A percentile compares a stretch with the other conserved stretches of the same genome.
Evolutionary conservation across 1,140 invertebrate genomes (phyloP).

Genomic region (Drosophila grimshawi): DNA sequence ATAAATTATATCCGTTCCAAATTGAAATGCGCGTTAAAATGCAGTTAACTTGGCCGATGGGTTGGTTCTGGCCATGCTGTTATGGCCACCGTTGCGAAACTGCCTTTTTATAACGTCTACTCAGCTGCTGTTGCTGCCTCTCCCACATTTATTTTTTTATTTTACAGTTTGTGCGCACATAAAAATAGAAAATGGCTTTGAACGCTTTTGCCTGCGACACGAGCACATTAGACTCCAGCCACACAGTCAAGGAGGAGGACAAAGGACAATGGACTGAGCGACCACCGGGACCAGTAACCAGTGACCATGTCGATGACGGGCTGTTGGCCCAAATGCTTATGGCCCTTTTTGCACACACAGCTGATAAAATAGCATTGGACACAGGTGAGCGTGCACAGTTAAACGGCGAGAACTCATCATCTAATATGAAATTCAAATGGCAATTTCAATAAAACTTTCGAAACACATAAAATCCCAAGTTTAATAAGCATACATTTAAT

Average conservation of each 20-base stretch:
- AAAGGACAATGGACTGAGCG: conserved; percentile 9
- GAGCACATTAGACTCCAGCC: conserved; percentile 69
- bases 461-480: not conserved
- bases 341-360: conserved; percentile 53
- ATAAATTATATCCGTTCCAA: conserved; percentile 85
- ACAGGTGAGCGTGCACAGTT: conserved; percentile 29
- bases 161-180: conserved; percentile 81
- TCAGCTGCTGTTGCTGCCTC: conserved; percentile 20
- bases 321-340: conserved; percentile 69
- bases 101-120: conserved; percentile 73
- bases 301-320: conserved; percentile 46
- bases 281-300: not conserved
- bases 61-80: conserved; percentile 68
- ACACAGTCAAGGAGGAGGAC: conserved; percentile 9
- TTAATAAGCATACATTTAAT: not conserved
- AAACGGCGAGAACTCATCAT: conserved; percentile 5
- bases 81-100: conserved; percentile 71
- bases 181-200: conserved; percentile 81
- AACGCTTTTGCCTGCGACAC: conserved; percentile 61
- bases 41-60: conserved; percentile 83
- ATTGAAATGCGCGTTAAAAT: conserved; percentile 85
- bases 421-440: conserved; percentile 12
- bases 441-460: conserved; percentile 26
- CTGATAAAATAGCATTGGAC: conserved; percentile 33
- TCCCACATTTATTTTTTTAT: conserved; percentile 58